Base-by-base conservation (phyloP, 2,113 vertebrate genomes). In the Fregetta grallaria region DNA sequence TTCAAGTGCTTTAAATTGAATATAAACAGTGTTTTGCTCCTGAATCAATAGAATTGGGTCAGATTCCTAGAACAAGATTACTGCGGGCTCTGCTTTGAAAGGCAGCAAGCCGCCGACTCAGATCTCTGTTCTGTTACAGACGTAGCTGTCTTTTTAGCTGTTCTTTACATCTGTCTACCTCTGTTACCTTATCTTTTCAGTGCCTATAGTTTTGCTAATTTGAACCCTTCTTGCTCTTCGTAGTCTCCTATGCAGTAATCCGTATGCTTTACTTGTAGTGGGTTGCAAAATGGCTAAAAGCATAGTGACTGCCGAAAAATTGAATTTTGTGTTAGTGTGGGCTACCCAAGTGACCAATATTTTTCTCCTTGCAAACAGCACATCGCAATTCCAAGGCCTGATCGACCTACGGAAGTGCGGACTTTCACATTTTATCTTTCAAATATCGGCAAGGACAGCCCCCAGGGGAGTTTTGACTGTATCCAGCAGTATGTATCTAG, bases 381-480 rank as follows among this genome's bases (percentile, higher is more conserved):
- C 98, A 99, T 99, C 94, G 98, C 98, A 9, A 98, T 99, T 92
- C 99, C 99, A 7, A 98, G 98, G 94, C 98, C 99, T 0, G 98
- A 99, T 44, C 98, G 98, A 80, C 98, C 98, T 1, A 90, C 98
- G 0, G 99, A 99, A 50, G 95, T 98, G 25, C 95, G 99, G 66
- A 98, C 98, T 3, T 99, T 99, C 98, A 99, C 98, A 0, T 99
- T 99, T 94, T 99, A 99, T 94, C 98, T 99, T 96, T 99, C 99
- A 32, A 98, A 99, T 36, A 99, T 99, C n/a, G 99, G 99, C 97
- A 99, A 99, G 71, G 99, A 99, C 94, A 99, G 98, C 95, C 99
- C 99, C 4, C 99, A 99, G 92, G 99, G 99, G 59, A 99, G 99
- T 95, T 99, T 99, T 19, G 99, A 99, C 98, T 99, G 99, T 92